Conservation (phyloP, 2,113 vertebrate species). For the Hippocampus comes region DNA sequence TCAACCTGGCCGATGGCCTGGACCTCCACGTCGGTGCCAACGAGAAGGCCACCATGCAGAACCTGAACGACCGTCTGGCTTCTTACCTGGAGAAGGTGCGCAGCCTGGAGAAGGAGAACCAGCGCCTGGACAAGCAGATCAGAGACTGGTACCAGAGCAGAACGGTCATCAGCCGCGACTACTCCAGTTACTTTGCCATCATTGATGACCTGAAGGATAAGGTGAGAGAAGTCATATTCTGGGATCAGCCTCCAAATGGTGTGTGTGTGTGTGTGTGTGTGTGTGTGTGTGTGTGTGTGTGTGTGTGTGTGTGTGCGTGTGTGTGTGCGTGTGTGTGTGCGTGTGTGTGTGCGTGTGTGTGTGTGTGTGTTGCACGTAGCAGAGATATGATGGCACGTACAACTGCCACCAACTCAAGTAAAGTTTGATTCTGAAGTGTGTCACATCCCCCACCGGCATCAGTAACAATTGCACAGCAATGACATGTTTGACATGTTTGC, state of each 20-base stretch:
- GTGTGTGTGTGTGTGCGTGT: no score
- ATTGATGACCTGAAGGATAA: slow-evolving; percentile 63
- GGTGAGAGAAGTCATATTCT: slow-evolving; percentile 41
- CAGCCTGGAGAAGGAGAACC: slow-evolving; percentile 63
- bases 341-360: no score
- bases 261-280: not conserved
- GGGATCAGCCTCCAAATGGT: not conserved
- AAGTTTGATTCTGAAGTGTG: slow-evolving; percentile 2
- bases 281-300: not conserved
- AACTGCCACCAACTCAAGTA: not conserved
- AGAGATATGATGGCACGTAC: not conserved
- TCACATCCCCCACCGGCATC: not conserved
- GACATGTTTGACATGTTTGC: no score
- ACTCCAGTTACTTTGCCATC: slow-evolving; percentile 50
- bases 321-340: no score
- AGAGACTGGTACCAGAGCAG: slow-evolving; percentile 54
- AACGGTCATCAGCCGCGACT: slow-evolving; percentile 45
- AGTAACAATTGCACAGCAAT: no score
- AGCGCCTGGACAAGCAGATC: slow-evolving; percentile 64
- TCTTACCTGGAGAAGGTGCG: slow-evolving; percentile 70
- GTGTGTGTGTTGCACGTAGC: not conserved
- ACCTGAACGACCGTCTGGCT: slow-evolving; percentile 71
- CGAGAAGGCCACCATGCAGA: slow-evolving; percentile 73
- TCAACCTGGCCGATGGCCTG: slow-evolving; percentile 47
- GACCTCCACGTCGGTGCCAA: slow-evolving; percentile 56